Percentiles rank a stretch among this genome's conserved stretches.
These are phyloP conservation scores for Grus americana DNA, from an alignment of 2,113 vertebrate species.

Conservation along the genomic window DNA sequence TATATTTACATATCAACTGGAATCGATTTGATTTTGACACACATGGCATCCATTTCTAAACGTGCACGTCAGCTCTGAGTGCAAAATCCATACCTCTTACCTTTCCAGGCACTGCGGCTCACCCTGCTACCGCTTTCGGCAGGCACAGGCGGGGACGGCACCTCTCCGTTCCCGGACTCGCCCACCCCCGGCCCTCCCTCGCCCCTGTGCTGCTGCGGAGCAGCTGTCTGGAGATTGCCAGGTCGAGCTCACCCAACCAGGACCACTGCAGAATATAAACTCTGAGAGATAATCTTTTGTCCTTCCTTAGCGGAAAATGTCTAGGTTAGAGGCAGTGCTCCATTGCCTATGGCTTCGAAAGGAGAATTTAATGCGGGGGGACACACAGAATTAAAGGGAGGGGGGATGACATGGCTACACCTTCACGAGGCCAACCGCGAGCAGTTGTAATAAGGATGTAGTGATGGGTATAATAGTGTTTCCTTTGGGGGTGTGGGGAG, in stretches of 20 bases:
- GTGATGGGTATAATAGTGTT: neutral
- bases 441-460: constrained; percentile 13
- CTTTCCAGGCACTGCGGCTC: constrained; percentile 41
- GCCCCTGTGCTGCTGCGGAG: constrained; percentile 21
- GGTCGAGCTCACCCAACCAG: neutral
- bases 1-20: constrained; percentile 50
- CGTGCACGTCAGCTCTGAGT: constrained; percentile 23
- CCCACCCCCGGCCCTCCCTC: neutral
- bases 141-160: neutral
- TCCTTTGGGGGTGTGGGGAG: neutral
- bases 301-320: neutral
- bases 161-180: neutral
- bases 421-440: constrained; percentile 43
- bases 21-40: constrained; percentile 66
- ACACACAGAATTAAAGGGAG: neutral
- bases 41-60: constrained; percentile 53
- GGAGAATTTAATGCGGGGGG: neutral
- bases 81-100: constrained; percentile 68
- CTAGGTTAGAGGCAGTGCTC: neutral
- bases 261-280: constrained; percentile 33
- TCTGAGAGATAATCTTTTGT: neutral
- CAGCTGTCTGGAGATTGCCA: neutral
- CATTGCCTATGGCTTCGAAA: neutral
- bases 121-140: neutral
- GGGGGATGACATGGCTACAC: neutral